Conservation (phyloP, 1,140 invertebrate species). For the Reticulitermes speratus region DNA sequence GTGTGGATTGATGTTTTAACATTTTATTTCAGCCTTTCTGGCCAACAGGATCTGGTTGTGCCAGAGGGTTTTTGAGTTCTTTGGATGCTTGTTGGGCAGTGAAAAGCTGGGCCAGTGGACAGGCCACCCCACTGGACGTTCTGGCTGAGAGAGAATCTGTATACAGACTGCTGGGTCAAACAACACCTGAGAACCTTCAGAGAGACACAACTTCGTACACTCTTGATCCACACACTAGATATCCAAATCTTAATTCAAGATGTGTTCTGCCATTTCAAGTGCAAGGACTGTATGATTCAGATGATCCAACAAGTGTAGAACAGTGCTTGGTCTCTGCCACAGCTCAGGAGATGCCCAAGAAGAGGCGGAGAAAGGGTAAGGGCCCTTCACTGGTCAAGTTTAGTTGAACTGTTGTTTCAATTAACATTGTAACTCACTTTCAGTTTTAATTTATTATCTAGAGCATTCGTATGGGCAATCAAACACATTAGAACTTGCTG, state of each 20-base stretch:
- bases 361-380: conserved; percentile 62
- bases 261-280: conserved; percentile 67
- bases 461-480: background rate
- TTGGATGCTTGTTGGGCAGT: conserved; percentile 97
- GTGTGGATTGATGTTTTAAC: background rate
- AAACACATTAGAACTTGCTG: background rate
- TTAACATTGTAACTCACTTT: background rate
- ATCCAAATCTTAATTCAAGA: conserved; percentile 62
- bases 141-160: conserved; percentile 94
- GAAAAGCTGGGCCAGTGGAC: conserved; percentile 73
- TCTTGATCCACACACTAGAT: conserved; percentile 83
- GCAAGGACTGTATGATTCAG: conserved; percentile 58
- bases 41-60: conserved; percentile 97
- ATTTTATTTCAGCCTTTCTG: conserved; percentile 80
- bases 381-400: too few species aligned
- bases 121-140: conserved; percentile 71
- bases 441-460: background rate
- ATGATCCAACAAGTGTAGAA: conserved; percentile 59
- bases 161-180: conserved; percentile 88
- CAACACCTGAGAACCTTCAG: conserved; percentile 92
- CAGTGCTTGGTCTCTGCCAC: conserved; percentile 42
- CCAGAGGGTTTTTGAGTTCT: conserved; percentile 92
- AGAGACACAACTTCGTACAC: conserved; percentile 87
- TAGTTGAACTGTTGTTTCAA: conserved; percentile 29
- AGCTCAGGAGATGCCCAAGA: conserved; percentile 57